phyloP scores from a whole-genome alignment of 2,797 vertebrate species.

The Dendrocincla tyrannina region DNA sequence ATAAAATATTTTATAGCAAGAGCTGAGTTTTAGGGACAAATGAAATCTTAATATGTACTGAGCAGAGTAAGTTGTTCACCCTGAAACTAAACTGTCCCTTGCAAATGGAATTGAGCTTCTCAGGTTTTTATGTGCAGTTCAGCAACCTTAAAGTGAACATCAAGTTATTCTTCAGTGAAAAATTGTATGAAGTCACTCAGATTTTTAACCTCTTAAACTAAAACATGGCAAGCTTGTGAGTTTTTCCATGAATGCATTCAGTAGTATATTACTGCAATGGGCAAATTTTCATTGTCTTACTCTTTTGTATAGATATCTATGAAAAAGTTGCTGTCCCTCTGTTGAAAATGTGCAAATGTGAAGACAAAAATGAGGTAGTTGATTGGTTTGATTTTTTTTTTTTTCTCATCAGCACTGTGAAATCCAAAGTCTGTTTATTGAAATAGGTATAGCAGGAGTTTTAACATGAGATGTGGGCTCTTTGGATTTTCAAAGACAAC shows the following conservation, averaged over 20 bases:
- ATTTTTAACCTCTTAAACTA: not conserved
- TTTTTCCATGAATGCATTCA: not conserved
- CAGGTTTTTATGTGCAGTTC: not conserved
- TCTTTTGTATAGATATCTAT: not conserved
- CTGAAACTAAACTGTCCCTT: not conserved
- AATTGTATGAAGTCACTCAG: not conserved
- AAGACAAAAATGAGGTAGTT: not conserved
- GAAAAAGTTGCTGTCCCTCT: not conserved
- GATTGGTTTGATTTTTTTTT: not conserved
- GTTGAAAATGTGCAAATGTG: not conserved
- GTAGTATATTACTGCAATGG: not conserved
- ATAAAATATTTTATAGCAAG: not conserved
- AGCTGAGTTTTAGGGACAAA: not conserved
- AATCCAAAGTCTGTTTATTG: not conserved
- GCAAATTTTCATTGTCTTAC: not conserved
- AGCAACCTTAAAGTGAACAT: not conserved
- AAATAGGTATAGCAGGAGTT: not conserved
- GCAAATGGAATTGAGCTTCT: not conserved
- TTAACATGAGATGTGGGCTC: not conserved
- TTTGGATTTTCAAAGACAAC: not conserved
- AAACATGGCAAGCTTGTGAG: not conserved
- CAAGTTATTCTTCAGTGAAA: not conserved
- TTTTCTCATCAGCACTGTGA: not conserved
- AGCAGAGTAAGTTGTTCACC: not conserved
- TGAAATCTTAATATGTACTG: not conserved